Percentiles rank a stretch among this genome's conserved stretches.
phyloP scores from a whole-genome alignment of 2,113 vertebrate species.

The Leptobrachium ailaonicum region DNA sequence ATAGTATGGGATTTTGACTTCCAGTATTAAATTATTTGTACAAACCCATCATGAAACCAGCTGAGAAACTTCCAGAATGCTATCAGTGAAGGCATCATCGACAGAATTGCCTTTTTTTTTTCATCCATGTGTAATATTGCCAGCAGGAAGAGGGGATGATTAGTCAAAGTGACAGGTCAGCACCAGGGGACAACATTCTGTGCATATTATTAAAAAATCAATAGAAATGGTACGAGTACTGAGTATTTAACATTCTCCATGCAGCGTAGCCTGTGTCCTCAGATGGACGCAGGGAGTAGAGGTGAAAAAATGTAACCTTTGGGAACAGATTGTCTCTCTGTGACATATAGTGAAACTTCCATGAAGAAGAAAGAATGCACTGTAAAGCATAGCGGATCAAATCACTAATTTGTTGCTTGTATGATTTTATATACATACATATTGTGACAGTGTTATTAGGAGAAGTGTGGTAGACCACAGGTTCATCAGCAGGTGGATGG shows the following conservation, averaged over 20 bases:
- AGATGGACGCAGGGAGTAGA: conserved; percentile 40
- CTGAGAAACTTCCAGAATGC: conserved; percentile 42
- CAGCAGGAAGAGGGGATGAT: conserved; percentile 70
- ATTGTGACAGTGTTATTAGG: too few species aligned
- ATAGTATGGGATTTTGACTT: too few species aligned
- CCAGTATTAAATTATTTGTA: background rate
- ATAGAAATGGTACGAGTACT: conserved; percentile 74
- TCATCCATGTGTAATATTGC: conserved; percentile 73
- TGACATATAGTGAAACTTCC: background rate
- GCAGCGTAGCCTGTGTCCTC: conserved; percentile 24
- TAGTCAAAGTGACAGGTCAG: conserved; percentile 80
- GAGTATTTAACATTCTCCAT: conserved; percentile 56
- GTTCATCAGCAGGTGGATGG: too few species aligned
- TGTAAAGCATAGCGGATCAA: too few species aligned
- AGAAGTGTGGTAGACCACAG: too few species aligned
- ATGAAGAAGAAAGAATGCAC: too few species aligned
- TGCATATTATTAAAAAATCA: conserved; percentile 88
- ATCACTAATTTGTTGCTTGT: too few species aligned
- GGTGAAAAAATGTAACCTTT: conserved; percentile 57
- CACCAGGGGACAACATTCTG: conserved; percentile 82
- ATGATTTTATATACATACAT: too few species aligned
- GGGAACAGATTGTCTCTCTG: conserved; percentile 8
- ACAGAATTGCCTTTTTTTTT: conserved; percentile 70
- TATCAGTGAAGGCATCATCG: conserved; percentile 70
- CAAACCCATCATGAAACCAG: background rate